These are phyloP conservation scores for Eudorcas thomsonii DNA, from an alignment of 2,113 vertebrate genomes.

Conservation along the genomic window DNA sequence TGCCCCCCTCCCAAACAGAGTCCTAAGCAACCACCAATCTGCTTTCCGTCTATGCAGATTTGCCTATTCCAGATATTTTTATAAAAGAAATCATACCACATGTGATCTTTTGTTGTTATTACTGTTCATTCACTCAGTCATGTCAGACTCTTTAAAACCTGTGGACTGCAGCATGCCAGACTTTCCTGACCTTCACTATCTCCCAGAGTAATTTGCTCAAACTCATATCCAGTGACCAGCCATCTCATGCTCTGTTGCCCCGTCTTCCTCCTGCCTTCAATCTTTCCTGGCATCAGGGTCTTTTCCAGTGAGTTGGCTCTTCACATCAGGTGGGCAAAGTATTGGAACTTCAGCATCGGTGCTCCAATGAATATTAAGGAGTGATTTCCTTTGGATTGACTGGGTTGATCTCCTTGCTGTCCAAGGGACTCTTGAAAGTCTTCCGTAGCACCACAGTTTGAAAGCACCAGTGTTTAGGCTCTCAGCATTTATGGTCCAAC, in stretches of 20 bases:
- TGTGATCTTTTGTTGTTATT: neutral
- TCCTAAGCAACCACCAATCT: neutral
- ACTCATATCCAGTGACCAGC: neutral
- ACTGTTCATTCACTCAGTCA: neutral
- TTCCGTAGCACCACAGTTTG: neutral
- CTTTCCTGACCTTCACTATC: neutral
- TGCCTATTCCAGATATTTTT: neutral
- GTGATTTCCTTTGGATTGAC: neutral
- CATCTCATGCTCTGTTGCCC: neutral
- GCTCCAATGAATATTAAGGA: neutral
- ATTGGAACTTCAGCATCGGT: neutral
- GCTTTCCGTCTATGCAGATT: neutral
- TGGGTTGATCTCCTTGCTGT: neutral
- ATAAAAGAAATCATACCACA: neutral
- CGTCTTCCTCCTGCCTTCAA: accelerated
- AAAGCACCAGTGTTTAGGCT: neutral
- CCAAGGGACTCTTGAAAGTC: neutral
- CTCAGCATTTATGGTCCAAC: neutral
- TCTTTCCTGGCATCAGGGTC: neutral
- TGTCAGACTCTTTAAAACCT: neutral
- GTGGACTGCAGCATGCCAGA: neutral
- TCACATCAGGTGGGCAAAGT: neutral
- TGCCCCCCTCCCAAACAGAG: accelerated
- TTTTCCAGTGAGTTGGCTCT: neutral
- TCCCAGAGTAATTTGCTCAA: neutral